phyloP scores from a whole-genome alignment of 1,140 invertebrate species.

The Conus betulinus region DNA sequence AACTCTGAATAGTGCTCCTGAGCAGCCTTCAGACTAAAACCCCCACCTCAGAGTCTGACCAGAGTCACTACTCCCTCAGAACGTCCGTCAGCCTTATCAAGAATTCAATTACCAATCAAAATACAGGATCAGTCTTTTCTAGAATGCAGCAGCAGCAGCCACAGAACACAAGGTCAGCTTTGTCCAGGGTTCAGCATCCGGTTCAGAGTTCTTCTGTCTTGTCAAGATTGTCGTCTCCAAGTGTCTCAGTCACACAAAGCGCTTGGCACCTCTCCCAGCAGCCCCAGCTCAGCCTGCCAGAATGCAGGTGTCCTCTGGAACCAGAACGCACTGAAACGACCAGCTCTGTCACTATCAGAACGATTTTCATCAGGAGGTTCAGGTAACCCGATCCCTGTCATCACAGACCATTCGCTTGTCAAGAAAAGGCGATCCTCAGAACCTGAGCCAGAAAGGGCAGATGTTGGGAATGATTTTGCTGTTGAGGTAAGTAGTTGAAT shows the following conservation, averaged over 20 bases:
- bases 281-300: neutral
- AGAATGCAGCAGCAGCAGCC: neutral
- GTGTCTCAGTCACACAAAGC: conserved; percentile 1
- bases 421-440: conserved; percentile 16
- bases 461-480: conserved; percentile 12
- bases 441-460: neutral
- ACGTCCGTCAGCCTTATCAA: conserved; percentile 7
- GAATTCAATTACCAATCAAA: conserved; percentile 3
- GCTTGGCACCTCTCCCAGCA: conserved; percentile 26
- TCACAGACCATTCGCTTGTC: conserved; percentile 30
- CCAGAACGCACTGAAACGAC: conserved; percentile 21
- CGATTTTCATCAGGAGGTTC: conserved; percentile 22
- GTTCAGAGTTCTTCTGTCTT: neutral
- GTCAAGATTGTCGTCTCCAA: conserved; percentile 13
- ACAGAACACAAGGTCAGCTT: neutral
- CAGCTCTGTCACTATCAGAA: conserved; percentile 27
- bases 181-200: neutral
- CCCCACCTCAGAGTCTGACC: neutral
- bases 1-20: neutral
- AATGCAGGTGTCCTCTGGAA: conserved; percentile 3
- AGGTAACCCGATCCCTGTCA: conserved; percentile 28
- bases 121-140: neutral
- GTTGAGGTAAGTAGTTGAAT: neutral
- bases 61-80: neutral
- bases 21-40: neutral